phyloP scores from a whole-genome alignment of 1,140 invertebrate species.

The Sinella curviseta region DNA sequence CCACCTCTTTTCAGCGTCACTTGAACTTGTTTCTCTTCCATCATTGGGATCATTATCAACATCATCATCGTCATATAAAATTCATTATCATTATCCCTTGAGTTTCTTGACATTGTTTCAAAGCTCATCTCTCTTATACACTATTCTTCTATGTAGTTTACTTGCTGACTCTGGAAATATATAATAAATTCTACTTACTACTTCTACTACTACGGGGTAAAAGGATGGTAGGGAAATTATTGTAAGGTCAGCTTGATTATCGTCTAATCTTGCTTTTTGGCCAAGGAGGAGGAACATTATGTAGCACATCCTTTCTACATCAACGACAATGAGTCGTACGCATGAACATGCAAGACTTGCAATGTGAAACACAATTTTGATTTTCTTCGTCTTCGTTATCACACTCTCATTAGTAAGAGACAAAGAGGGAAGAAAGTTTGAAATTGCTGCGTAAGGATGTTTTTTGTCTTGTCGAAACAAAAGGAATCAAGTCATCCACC shows the following conservation, averaged over 20 bases:
- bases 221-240: too few species aligned
- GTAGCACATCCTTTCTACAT: too few species aligned
- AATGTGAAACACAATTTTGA: too few species aligned
- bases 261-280: too few species aligned
- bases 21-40: not conserved
- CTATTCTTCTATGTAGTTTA: not conserved
- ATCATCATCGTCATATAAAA: not conserved
- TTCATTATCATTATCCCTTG: not conserved
- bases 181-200: too few species aligned
- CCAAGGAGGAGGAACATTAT: too few species aligned
- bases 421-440: not conserved
- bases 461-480: not conserved
- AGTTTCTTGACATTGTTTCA: not conserved
- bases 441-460: not conserved
- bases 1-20: not conserved
- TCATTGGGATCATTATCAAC: not conserved
- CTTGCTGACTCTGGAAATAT: too few species aligned
- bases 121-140: not conserved
- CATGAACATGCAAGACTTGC: too few species aligned
- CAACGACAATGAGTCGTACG: too few species aligned
- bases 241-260: too few species aligned
- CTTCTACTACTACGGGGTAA: too few species aligned
- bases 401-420: not conserved
- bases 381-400: too few species aligned
- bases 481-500: constrained; percentile 34